Evolutionary conservation across 1,140 invertebrate genomes (phyloP).

Genomic region (Polyergus mexicanus): DNA sequence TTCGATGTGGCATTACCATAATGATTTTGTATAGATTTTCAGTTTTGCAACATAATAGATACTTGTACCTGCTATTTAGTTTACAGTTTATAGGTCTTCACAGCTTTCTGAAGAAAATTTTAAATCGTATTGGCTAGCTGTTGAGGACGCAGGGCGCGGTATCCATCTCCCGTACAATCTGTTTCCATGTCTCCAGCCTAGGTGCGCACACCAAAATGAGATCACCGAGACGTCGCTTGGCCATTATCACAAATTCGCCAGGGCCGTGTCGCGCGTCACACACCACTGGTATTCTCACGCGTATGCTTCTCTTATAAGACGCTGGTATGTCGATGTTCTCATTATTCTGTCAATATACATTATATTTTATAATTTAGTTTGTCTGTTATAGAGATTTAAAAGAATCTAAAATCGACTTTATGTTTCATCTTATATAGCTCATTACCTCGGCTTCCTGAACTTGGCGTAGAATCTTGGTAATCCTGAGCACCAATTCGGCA

Average conservation of each 20-base stretch:
- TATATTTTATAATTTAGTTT: constrained; percentile 24
- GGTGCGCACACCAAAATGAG: constrained; percentile 92
- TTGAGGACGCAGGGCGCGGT: constrained; percentile 90
- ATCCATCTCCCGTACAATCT: constrained; percentile 88
- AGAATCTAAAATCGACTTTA: background rate
- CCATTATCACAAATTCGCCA: constrained; percentile 94
- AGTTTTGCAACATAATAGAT: background rate
- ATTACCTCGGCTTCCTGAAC: constrained; percentile 83
- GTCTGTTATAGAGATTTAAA: background rate
- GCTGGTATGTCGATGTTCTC: constrained; percentile 63
- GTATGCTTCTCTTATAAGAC: constrained; percentile 74
- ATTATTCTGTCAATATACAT: constrained; percentile 79
- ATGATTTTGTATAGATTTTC: background rate
- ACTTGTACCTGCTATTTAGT: background rate
- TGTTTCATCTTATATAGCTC: constrained; percentile 6
- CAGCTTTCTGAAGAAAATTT: constrained; percentile 19
- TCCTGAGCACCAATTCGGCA: constrained; percentile 89
- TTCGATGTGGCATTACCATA: background rate
- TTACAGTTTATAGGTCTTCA: constrained; percentile 69
- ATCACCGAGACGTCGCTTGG: constrained; percentile 90
- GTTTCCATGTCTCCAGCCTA: constrained; percentile 90
- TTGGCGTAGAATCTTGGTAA: constrained; percentile 90
- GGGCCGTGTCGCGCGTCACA: constrained; percentile 91
- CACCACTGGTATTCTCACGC: constrained; percentile 88
- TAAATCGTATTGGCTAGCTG: constrained; percentile 79